Evolutionary conservation across 1,140 invertebrate species (phyloP).

Genomic region (Palaemon carinicauda): DNA sequence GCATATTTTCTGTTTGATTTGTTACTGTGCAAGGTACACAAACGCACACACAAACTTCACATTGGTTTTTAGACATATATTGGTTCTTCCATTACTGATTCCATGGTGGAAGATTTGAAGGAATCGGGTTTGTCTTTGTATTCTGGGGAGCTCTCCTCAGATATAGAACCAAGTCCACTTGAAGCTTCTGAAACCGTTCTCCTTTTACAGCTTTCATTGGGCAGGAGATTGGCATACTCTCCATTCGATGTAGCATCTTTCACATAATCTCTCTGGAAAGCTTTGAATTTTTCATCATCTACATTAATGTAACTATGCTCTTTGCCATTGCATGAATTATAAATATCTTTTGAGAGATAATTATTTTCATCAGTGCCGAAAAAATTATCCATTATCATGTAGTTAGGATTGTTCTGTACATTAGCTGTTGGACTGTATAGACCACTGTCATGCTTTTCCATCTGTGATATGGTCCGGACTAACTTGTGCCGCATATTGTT

Average conservation of each 20-base stretch:
- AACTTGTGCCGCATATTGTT: background rate
- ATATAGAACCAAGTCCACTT: conserved; percentile 35
- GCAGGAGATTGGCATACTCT: conserved; percentile 35
- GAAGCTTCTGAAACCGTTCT: conserved; percentile 39
- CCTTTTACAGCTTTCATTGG: background rate
- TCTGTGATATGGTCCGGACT: background rate
- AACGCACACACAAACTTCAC: background rate
- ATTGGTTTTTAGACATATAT: background rate
- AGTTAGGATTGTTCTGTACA: conserved; percentile 31
- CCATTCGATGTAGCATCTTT: background rate
- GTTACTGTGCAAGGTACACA: background rate
- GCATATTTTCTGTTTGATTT: no score
- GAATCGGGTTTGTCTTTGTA: background rate
- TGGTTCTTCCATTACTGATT: conserved; percentile 25
- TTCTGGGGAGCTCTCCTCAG: conserved; percentile 9
- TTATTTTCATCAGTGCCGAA: conserved; percentile 22
- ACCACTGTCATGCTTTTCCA: conserved; percentile 44
- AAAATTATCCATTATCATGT: conserved; percentile 34
- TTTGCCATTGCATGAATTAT: no score
- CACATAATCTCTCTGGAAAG: background rate
- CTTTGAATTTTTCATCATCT: background rate
- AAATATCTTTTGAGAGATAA: background rate
- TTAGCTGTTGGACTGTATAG: conserved; percentile 29
- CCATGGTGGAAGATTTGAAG: background rate
- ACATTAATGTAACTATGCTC: background rate